A percentile compares a stretch with the other conserved stretches of the same genome.
Evolutionary conservation across 2,888 invertebrate species (phyloP).

Genomic region (Noctua janthina): DNA sequence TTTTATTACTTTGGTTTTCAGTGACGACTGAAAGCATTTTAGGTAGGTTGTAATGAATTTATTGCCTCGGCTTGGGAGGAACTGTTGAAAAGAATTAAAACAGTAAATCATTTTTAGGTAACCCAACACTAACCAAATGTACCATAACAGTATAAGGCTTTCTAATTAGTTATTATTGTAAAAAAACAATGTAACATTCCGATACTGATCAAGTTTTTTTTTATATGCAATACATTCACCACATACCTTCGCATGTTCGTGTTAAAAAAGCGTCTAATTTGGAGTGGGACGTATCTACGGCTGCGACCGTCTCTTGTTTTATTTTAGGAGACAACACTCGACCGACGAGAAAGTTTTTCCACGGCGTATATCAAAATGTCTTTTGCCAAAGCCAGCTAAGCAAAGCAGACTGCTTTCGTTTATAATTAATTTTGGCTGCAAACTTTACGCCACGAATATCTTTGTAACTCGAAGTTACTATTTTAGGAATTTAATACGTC

Average conservation of each 20-base stretch:
- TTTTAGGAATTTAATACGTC: constrained; percentile 71
- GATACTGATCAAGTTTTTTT: constrained; percentile 19
- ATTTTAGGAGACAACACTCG: constrained; percentile 66
- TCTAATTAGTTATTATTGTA: not conserved
- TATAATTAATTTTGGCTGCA: constrained; percentile 74
- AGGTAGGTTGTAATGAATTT: not conserved
- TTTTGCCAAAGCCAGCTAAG: constrained; percentile 72
- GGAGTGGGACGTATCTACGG: constrained; percentile 49
- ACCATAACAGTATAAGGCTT: too few relatives aligned
- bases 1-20: constrained; percentile 37
- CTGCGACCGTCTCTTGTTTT: constrained; percentile 61
- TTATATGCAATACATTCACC: constrained; percentile 11
- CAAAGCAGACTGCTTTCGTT: constrained; percentile 69
- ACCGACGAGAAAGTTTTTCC: constrained; percentile 69
- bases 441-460: constrained; percentile 71
- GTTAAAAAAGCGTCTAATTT: constrained; percentile 54
- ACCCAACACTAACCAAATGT: not conserved
- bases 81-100: not conserved
- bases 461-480: constrained; percentile 69
- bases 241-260: constrained; percentile 33
- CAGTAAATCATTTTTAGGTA: not conserved
- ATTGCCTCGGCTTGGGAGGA: not conserved
- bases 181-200: constrained; percentile 1
- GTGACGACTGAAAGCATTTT: constrained; percentile 7
- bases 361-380: constrained; percentile 75